A percentile compares a stretch with the other conserved stretches of the same genome.
These are phyloP conservation scores for Condylura cristata DNA, from an alignment of 2,113 vertebrate genomes.

Conservation along the genomic window DNA sequence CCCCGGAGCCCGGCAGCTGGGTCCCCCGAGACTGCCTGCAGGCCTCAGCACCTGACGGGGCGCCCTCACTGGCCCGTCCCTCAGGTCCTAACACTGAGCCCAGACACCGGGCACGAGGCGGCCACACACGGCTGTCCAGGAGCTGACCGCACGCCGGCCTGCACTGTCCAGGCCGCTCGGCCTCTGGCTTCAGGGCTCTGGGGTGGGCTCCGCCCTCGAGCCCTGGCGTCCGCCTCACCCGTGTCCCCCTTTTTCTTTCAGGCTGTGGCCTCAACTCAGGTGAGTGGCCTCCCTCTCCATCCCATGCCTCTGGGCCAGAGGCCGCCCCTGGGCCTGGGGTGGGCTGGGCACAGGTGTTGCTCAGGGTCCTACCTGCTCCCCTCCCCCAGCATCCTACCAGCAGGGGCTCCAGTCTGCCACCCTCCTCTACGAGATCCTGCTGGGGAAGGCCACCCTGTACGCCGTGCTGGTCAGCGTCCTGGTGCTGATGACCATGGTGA, in stretches of 20 bases:
- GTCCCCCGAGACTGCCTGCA: rapidly evolving
- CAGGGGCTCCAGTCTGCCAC: conserved; percentile 81
- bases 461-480: conserved; percentile 81
- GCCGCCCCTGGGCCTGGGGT: background rate
- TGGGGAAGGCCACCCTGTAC: conserved; percentile 84
- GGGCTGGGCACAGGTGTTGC: rapidly evolving
- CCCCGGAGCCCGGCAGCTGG: no score
- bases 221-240: background rate
- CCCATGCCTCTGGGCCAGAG: conserved; percentile 65
- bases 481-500: conserved; percentile 79
- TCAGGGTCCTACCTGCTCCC: background rate
- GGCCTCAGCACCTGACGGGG: background rate
- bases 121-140: background rate
- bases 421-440: conserved; percentile 83
- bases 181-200: background rate
- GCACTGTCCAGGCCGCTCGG: background rate
- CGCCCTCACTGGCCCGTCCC: background rate
- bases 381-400: conserved; percentile 76
- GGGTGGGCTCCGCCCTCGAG: background rate
- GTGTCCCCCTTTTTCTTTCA: conserved; percentile 39
- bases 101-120: background rate
- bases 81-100: background rate
- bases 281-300: conserved; percentile 18
- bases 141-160: no score
- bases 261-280: conserved; percentile 66